Conservation (phyloP, 2,113 vertebrate genomes). For the Galeopterus variegatus region DNA sequence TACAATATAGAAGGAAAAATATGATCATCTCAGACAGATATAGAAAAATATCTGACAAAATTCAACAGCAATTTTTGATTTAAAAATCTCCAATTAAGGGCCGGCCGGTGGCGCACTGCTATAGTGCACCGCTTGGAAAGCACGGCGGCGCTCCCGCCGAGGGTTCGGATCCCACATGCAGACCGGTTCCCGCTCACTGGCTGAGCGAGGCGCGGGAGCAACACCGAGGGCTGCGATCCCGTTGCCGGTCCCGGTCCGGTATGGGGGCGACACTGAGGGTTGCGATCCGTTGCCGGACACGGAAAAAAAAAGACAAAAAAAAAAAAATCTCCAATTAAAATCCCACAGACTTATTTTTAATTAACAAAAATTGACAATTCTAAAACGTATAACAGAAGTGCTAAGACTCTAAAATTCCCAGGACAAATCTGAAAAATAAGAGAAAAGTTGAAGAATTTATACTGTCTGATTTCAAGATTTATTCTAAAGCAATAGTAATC, state of each 20-base stretch:
- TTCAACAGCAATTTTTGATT: neutral
- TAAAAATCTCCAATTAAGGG: neutral
- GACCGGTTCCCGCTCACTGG: no score
- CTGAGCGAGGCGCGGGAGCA: no score
- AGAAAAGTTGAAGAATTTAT: neutral
- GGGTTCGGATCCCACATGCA: no score
- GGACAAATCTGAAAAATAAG: neutral
- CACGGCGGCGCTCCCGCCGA: no score
- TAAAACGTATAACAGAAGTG: neutral
- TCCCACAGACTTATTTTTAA: neutral
- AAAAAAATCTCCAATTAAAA: slow-evolving; percentile 9
- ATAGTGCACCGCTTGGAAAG: no score
- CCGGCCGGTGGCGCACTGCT: no score
- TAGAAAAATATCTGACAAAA: neutral
- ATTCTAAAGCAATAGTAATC: neutral
- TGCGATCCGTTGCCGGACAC: no score
- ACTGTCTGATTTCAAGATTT: neutral
- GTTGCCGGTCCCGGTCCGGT: no score
- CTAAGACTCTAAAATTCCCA: slow-evolving; percentile 10
- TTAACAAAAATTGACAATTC: slow-evolving; percentile 26
- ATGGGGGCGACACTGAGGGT: no score
- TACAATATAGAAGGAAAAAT: neutral
- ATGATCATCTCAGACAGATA: neutral
- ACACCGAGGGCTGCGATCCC: no score
- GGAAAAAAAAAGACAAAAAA: no score